Evolutionary conservation across 1,140 invertebrate species (phyloP).

Genomic region (Drosophila subobscura): DNA sequence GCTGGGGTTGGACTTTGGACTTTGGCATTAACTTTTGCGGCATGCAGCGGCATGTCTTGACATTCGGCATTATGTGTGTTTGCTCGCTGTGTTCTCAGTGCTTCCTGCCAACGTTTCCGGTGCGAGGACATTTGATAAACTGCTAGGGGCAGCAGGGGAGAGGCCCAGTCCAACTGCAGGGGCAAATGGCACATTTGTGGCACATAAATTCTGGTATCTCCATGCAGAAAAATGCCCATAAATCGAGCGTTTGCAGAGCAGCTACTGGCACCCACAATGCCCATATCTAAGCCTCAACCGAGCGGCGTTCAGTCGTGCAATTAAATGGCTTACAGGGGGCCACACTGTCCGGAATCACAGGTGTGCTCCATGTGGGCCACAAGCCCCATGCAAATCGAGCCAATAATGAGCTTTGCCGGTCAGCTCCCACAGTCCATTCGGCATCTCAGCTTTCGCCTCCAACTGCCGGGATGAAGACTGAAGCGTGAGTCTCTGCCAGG

Average conservation of each 20-base stretch:
- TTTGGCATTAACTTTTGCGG: slow-evolving; percentile 70
- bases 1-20: too few relatives aligned
- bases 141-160: slow-evolving; percentile 10
- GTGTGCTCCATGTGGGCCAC: not conserved
- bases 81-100: slow-evolving; percentile 1
- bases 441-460: slow-evolving; percentile 3
- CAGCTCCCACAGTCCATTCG: not conserved
- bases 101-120: slow-evolving; percentile 43
- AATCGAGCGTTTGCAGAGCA: too few relatives aligned
- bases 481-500: not conserved
- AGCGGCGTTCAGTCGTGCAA: too few relatives aligned
- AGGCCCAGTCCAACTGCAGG: slow-evolving; percentile 8
- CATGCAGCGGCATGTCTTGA: slow-evolving; percentile 49
- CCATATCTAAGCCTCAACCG: too few relatives aligned
- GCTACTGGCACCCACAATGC: too few relatives aligned
- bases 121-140: slow-evolving; percentile 61
- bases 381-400: slow-evolving; percentile 27
- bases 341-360: too few relatives aligned
- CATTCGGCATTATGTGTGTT: slow-evolving; percentile 44
- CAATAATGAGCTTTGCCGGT: slow-evolving; percentile 38
- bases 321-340: too few relatives aligned
- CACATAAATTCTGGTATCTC: too few relatives aligned
- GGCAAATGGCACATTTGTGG: not conserved
- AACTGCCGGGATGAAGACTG: not conserved
- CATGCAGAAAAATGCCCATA: too few relatives aligned